phyloP scores from a whole-genome alignment of 2,113 vertebrate species.

The Egretta garzetta region DNA sequence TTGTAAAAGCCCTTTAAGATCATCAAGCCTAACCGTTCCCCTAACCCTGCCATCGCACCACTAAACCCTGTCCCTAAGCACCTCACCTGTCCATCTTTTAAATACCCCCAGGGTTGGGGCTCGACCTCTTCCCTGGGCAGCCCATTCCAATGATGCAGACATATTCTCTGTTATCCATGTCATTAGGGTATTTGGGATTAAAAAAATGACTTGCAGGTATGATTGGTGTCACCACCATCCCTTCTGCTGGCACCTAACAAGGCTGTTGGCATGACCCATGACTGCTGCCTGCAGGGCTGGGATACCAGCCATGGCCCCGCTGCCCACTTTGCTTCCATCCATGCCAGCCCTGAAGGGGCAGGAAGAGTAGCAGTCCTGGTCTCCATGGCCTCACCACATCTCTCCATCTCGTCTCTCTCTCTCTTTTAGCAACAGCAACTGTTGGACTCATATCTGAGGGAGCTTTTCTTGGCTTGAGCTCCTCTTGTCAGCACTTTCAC shows the following conservation, averaged over 20 bases:
- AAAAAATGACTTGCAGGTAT: neutral
- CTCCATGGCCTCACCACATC: neutral
- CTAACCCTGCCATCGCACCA: too few relatives aligned
- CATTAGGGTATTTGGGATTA: neutral
- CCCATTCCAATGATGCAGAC: neutral
- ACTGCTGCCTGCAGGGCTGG: neutral
- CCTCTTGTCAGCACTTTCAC: neutral
- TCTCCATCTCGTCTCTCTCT: neutral
- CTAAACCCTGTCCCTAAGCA: too few relatives aligned
- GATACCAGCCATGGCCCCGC: accelerated
- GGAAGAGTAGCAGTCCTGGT: neutral
- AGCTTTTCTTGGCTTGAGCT: slow-evolving; percentile 14
- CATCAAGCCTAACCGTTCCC: too few relatives aligned
- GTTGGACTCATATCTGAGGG: neutral
- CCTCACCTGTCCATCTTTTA: too few relatives aligned
- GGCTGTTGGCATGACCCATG: neutral
- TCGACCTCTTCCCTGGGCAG: too few relatives aligned
- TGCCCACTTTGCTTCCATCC: neutral
- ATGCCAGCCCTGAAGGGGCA: neutral
- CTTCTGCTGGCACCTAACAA: neutral
- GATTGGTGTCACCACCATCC: neutral
- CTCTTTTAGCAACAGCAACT: neutral
- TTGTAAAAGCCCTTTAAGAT: too few relatives aligned
- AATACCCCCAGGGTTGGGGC: too few relatives aligned
- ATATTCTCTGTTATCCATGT: neutral